A percentile compares a stretch with the other conserved stretches of the same genome.
Conservation (phyloP, 2,888 invertebrate genomes). For the Saturnia pavonia region DNA sequence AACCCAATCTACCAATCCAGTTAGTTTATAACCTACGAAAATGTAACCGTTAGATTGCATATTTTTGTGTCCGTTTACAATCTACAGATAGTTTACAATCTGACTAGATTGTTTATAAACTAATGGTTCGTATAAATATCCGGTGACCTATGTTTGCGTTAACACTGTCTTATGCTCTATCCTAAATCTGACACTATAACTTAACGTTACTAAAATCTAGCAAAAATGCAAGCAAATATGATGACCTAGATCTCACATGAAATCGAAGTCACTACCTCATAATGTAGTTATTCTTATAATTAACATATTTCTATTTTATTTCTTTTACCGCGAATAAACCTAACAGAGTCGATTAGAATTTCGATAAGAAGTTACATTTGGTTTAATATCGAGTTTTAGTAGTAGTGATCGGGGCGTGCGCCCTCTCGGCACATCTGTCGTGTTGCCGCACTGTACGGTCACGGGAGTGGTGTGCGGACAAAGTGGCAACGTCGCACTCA, state of each 20-base stretch:
- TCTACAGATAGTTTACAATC: too few relatives aligned
- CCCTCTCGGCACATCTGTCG: not conserved
- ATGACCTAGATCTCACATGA: not conserved
- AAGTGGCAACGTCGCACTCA: slow-evolving; percentile 21
- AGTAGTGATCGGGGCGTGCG: slow-evolving; percentile 9
- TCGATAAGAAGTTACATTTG: not conserved
- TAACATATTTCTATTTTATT: not conserved
- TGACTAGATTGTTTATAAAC: too few relatives aligned
- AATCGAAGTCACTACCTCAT: not conserved
- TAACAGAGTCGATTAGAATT: not conserved
- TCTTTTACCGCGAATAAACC: not conserved
- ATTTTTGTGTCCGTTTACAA: too few relatives aligned
- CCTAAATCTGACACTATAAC: too few relatives aligned
- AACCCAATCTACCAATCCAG: too few relatives aligned
- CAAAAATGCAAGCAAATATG: not conserved
- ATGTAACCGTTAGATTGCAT: too few relatives aligned
- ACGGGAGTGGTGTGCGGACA: slow-evolving; percentile 3
- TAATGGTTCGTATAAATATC: too few relatives aligned
- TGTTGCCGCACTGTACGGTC: slow-evolving; percentile 8
- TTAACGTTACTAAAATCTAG: not conserved
- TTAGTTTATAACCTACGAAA: too few relatives aligned
- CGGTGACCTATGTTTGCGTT: too few relatives aligned
- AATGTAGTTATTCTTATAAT: not conserved
- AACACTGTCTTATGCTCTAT: too few relatives aligned
- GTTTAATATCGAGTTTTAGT: slow-evolving; percentile 3